phyloP scores from a whole-genome alignment of 2,888 invertebrate species.

The Branchipolynoe longqiensis region DNA sequence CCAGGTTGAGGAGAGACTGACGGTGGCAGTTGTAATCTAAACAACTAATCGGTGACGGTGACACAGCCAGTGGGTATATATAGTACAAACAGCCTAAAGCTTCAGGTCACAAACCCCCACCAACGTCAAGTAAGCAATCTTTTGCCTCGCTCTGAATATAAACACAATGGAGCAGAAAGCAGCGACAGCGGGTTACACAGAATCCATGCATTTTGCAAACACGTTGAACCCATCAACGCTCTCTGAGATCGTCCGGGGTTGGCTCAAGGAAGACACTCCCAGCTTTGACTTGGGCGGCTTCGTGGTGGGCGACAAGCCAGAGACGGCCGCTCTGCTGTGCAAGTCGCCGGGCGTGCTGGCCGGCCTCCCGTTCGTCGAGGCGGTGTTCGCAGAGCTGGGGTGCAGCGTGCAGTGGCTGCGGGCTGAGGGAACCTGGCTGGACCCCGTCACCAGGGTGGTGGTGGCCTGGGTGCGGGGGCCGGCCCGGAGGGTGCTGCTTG shows the following conservation, averaged over 20 bases:
- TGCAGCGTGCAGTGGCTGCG: constrained; percentile 79
- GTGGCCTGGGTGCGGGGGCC: constrained; percentile 81
- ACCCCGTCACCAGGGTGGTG: constrained; percentile 68
- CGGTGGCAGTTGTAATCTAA: too few species aligned
- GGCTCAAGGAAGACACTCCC: constrained; percentile 80
- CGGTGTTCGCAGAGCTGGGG: constrained; percentile 80
- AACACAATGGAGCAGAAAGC: too few species aligned
- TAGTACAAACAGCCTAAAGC: too few species aligned
- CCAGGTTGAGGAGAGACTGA: too few species aligned
- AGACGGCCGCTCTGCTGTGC: constrained; percentile 76
- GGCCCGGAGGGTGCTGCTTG: constrained; percentile 80
- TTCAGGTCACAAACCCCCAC: too few species aligned
- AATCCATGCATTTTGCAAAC: too few species aligned
- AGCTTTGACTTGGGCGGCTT: constrained; percentile 81
- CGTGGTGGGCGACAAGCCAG: constrained; percentile 79
- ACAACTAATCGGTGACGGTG: too few species aligned
- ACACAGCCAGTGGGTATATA: too few species aligned
- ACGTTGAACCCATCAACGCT: background rate
- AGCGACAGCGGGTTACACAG: too few species aligned
- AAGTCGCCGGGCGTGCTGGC: constrained; percentile 81
- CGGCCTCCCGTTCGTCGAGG: constrained; percentile 82
- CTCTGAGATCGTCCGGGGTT: constrained; percentile 71
- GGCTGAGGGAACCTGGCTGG: constrained; percentile 76
- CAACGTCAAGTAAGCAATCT: too few species aligned
- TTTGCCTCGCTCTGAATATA: too few species aligned